Conservation (phyloP, 1,140 invertebrate species). For the Elymnias hypermnestra region DNA sequence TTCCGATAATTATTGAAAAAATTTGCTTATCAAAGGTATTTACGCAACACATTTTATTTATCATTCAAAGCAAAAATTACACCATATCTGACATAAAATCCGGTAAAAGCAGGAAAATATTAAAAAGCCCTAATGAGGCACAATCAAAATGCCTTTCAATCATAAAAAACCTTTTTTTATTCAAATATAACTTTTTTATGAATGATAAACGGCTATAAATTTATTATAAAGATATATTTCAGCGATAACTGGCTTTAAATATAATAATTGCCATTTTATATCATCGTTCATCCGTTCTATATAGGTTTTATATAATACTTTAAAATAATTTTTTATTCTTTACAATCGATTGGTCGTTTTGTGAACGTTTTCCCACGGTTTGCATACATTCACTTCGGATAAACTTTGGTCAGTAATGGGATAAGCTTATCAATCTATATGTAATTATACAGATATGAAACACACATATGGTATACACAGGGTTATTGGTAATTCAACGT, state of each 20-base stretch:
- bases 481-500: too few relatives aligned
- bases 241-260: background rate
- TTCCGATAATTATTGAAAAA: too few relatives aligned
- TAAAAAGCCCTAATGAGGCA: background rate
- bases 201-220: background rate
- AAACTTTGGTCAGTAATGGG: background rate
- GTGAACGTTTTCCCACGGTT: constrained; percentile 14
- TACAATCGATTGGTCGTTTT: constrained; percentile 13
- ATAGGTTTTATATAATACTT: constrained; percentile 14
- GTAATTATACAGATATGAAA: too few relatives aligned
- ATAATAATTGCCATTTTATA: constrained; percentile 4
- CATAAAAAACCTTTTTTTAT: background rate
- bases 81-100: constrained; percentile 4
- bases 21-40: too few relatives aligned
- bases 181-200: background rate
- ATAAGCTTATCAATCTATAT: too few relatives aligned
- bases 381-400: constrained; percentile 18
- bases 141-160: background rate
- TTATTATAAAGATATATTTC: background rate
- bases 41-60: too few relatives aligned
- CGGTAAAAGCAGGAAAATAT: background rate
- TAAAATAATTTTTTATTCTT: constrained; percentile 7
- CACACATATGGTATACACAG: too few relatives aligned
- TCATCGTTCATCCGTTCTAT: constrained; percentile 7
- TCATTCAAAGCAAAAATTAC: too few relatives aligned